phyloP scores from a whole-genome alignment of 2,113 vertebrate genomes.

The Phalacrocorax carbo region DNA sequence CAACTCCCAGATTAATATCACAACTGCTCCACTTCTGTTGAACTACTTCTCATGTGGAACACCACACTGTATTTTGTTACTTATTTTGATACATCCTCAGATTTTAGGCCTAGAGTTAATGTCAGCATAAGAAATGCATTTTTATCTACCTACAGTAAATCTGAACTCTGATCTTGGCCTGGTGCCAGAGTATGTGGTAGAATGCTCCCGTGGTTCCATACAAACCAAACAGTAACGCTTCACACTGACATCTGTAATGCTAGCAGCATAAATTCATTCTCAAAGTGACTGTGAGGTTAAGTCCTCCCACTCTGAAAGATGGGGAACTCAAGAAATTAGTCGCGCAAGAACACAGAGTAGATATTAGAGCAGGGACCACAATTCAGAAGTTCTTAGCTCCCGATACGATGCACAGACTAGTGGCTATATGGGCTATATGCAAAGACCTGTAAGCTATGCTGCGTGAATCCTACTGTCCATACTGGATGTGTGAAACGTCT shows the following conservation, averaged over 20 bases:
- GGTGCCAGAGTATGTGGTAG: not conserved
- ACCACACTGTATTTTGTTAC: not conserved
- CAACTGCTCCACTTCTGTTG: accelerated
- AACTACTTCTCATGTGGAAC: not conserved
- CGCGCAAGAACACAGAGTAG: not conserved
- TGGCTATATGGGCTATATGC: not conserved
- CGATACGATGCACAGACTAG: not conserved
- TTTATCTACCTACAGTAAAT: not conserved
- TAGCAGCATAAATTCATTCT: not conserved
- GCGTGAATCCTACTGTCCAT: not conserved
- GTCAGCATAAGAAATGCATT: not conserved
- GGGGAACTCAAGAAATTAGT: not conserved
- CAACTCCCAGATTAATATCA: not conserved
- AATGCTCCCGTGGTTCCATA: not conserved
- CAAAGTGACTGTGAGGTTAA: not conserved
- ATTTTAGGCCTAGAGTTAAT: not conserved
- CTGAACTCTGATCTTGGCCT: not conserved
- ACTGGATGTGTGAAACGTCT: accelerated
- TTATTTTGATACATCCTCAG: not conserved
- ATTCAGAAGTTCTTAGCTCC: not conserved
- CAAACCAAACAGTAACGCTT: not conserved
- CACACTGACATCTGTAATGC: not conserved
- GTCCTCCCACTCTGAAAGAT: not conserved
- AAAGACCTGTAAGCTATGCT: not conserved
- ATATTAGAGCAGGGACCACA: not conserved